Evolutionary conservation across 2,113 vertebrate genomes (phyloP).

Genomic region (Dryoscopus gambensis): DNA sequence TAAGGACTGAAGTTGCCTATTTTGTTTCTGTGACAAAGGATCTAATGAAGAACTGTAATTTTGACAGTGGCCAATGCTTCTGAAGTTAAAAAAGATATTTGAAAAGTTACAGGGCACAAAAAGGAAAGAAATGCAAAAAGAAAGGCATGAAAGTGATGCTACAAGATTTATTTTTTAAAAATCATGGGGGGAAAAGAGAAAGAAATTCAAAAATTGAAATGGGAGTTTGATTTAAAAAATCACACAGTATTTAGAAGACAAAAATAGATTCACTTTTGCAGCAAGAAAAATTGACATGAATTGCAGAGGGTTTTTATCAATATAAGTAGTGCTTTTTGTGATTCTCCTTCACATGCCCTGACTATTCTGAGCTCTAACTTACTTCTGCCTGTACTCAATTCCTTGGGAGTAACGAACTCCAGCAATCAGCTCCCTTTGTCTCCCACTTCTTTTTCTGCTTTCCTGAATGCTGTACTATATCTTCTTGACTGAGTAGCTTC

Average conservation of each 20-base stretch:
- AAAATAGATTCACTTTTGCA: background rate
- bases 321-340: background rate
- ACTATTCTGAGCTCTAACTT: background rate
- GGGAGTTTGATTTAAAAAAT: background rate
- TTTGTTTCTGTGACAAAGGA: background rate
- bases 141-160: background rate
- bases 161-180: background rate
- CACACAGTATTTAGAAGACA: background rate
- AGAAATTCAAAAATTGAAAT: background rate
- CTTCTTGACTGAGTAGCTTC: constrained; percentile 20
- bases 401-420: background rate
- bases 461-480: background rate
- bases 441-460: background rate
- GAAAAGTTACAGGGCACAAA: background rate
- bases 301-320: background rate
- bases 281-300: background rate
- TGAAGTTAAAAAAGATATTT: background rate
- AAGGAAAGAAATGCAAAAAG: background rate
- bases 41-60: background rate
- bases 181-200: too few species aligned
- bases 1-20: background rate
- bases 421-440: constrained; percentile 41
- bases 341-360: background rate
- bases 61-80: background rate
- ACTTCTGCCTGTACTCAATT: background rate